Evolutionary conservation across 2,797 vertebrate genomes (phyloP), one percentile per base, ranked within the genome.

Genomic region (Mareca penelope): DNA sequence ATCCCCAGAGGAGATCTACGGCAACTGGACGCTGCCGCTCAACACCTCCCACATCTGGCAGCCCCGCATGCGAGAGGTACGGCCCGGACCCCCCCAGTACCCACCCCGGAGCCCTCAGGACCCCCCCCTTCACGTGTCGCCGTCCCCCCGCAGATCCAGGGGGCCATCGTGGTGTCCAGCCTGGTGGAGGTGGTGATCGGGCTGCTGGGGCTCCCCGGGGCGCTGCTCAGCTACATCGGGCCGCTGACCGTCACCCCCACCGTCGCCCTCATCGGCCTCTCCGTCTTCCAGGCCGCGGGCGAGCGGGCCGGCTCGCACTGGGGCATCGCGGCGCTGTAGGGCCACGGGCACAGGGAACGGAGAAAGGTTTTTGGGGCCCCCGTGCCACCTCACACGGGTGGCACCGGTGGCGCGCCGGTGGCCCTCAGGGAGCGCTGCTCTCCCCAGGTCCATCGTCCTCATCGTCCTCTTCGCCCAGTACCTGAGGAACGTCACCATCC

Each of bases 161-260:
- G 99, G 5, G 98, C 98, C 88, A 99, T 99, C 95, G 98, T 99
- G 2, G 96, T 99, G 85, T 99, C 99, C 96, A 99, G 99, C 92
- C 15, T 98, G 60, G 92, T 99, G 71, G 99, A 99, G 96, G 97
- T 99, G 59, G 23, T 97, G 48, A 98, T 99, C 16, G 99, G 99
- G 31, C 86, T 99, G 40, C 95, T 98, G 80, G 99, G 99, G 37
- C 96, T 99, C 72, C 99, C 99, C 12, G 99, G 99, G 56, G 97
- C 99, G 8, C 97, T 99, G 95, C 98, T 99, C 81, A 98, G 98
- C 79, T 99, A 98, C 96, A 99, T 99, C 16, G 99, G 99, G 21
- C 99, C 99, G 0, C 98, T 99, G 79, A 99, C 99, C 1, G 98
- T 99, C 97, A 99, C 99, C 6, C 99, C 99, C 39, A 99, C 99